Evolutionary conservation across 2,888 invertebrate species (phyloP).

Genomic region (Autographa gamma): DNA sequence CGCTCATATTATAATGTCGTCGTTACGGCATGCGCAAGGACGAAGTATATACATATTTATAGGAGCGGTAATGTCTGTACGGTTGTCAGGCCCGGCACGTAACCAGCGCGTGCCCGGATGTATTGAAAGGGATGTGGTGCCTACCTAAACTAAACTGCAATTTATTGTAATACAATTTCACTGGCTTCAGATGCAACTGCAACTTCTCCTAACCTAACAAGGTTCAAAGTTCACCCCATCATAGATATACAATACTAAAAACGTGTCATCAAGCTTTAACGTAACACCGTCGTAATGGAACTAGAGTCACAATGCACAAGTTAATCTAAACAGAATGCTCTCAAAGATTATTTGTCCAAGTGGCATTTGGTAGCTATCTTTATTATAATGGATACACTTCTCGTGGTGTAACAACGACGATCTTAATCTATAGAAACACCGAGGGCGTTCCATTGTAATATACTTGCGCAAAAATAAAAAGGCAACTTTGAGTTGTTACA

Average conservation of each 20-base stretch:
- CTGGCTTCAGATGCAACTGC: constrained; percentile 14
- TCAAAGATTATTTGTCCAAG: constrained; percentile 47
- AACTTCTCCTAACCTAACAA: background rate
- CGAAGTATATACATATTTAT: constrained; percentile 71
- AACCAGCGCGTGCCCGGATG: constrained; percentile 72
- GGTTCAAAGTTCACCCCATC: constrained; percentile 7
- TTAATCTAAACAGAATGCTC: constrained; percentile 50
- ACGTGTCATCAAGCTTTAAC: too few relatives aligned
- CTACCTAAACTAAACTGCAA: constrained; percentile 56
- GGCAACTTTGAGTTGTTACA: constrained; percentile 77
- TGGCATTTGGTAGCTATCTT: constrained; percentile 51
- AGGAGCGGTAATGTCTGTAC: constrained; percentile 63
- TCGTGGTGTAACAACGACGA: constrained; percentile 40
- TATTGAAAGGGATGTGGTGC: constrained; percentile 70
- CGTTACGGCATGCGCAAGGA: constrained; percentile 63
- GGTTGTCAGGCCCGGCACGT: constrained; percentile 75
- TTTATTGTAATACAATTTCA: constrained; percentile 47
- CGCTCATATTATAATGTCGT: constrained; percentile 67
- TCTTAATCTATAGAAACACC: constrained; percentile 38
- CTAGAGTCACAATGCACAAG: constrained; percentile 39
- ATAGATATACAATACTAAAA: constrained; percentile 15
- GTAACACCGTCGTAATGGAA: constrained; percentile 38
- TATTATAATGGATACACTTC: constrained; percentile 43
- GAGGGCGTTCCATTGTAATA: constrained; percentile 39
- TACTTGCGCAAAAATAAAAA: constrained; percentile 66